Evolutionary conservation across 1,140 invertebrate genomes (phyloP), one percentile per base, ranked within the genome.

Genomic region (Zelostemma sp.): DNA sequence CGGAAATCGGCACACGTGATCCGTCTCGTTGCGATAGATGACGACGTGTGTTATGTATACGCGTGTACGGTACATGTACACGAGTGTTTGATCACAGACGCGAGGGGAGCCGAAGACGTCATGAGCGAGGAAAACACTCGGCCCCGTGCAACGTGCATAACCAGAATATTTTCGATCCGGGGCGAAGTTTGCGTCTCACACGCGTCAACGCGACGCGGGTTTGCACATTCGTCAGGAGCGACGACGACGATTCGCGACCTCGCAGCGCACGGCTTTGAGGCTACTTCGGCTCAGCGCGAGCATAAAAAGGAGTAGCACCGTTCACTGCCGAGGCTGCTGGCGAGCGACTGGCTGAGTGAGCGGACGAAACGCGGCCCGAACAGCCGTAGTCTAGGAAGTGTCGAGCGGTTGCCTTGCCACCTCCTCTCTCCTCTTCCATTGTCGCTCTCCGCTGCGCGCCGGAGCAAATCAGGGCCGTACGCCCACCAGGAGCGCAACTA

Each of bases 341-440:
- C 73, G 75, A 81, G 75, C 79, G 77, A 83, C 81, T 83, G n/a
- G n/a, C n/a, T n/a, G n/a, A n/a, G n/a, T n/a, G 75, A 76, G 71
- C 63, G 12, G 40, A 59, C 50, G 12, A 57, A 56, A 43, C 57
- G 54, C 64, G 50, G 53, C 56, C 66, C 38, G 35, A 38, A 1
- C 60, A 46, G 53, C 38, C 43, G 61, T 47, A 19, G 57, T 67
- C 67, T 72, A 75, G 76, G 75, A 77, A 77, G 68, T 74, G 73
- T 63, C 71, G 73, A 71, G 66, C 71, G 67, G 68, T 71, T 69
- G 67, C 66, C 59, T 45, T 56, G 68, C 63, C 58, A 58, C 45
- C 64, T 63, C 47, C n/a, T n/a, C n/a, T n/a, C n/a, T n/a, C n/a
- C 55, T 58, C 53, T 59, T 46, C 51, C 45, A 56, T 61, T 62